Evolutionary conservation across 2,888 invertebrate species (phyloP), one percentile per base, ranked within the genome.

Genomic region (Andrena marginata): DNA sequence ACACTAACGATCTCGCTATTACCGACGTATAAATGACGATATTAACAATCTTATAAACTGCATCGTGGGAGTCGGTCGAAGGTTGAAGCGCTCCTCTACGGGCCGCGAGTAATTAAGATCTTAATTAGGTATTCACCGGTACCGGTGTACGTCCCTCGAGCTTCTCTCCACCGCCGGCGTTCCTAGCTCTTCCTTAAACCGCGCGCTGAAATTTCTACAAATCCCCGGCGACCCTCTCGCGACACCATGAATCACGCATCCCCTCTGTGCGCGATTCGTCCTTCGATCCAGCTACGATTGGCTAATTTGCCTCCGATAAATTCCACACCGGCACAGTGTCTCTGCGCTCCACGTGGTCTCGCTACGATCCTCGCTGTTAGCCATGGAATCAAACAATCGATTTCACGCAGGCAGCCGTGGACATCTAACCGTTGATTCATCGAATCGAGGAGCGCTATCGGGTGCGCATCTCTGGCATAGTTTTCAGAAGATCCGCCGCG

Each of bases 91-190:
- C 80, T 81, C 84, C 82, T 89, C 78, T 74, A 74, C 86, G 77
- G 85, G 86, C 85, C 86, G 85, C 80, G 80, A 87, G 90, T 91
- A 92, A 92, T 92, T 92, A 92, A 92, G 91, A 90, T 91, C 92
- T 92, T 92, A 92, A 92, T 92, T 92, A 92, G 91, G 91, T 90
- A 92, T 92, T 92, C 92, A 92, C 88, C 87, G 85, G 63, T 31
- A 77, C 82, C 56, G 67, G 83, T 80, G 81, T 74, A 84, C 85
- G 87, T 80, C 82, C 70, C 85, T 75, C 74, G 85, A 84, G 77
- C 84, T 81, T 82, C 75, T 79, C 67, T 77, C 73, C 60, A 31
- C 23, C 51, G 26, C 16, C 26, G 33, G 54, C 35, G 51, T 16
- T 56, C 62, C 62, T 16, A 8, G 35, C n/a, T 67, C 56, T 54